Percentiles rank a stretch among this genome's conserved stretches.
These are phyloP conservation scores for Eleginops maclovinus DNA, from an alignment of 2,113 vertebrate species.

Conservation along the genomic window DNA sequence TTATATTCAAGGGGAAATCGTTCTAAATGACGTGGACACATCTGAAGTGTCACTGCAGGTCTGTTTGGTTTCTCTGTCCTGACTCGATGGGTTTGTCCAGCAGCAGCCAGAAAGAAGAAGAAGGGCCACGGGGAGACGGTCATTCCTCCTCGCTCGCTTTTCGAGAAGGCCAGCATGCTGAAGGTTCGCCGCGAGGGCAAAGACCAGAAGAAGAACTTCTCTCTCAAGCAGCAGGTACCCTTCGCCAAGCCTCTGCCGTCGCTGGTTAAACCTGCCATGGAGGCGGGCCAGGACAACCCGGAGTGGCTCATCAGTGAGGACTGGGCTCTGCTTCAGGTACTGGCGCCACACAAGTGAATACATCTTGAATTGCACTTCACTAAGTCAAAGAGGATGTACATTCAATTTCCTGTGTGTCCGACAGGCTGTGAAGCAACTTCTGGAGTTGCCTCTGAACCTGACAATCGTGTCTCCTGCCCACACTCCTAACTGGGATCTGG, in stretches of 20 bases:
- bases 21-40: no score
- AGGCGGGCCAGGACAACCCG: conserved; percentile 91
- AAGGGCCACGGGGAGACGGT: conserved; percentile 92
- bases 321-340: conserved; percentile 94
- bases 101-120: conserved; percentile 93
- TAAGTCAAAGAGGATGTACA: not conserved
- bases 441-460: conserved; percentile 93
- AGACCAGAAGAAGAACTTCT: conserved; percentile 94
- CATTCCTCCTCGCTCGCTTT: conserved; percentile 93
- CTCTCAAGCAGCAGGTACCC: conserved; percentile 91
- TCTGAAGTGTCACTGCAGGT: not conserved
- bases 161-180: conserved; percentile 91
- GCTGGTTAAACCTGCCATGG: conserved; percentile 89
- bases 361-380: not conserved
- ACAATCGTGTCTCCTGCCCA: conserved; percentile 92
- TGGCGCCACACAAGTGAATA: not conserved
- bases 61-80: not conserved
- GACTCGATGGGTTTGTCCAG: conserved; percentile 48
- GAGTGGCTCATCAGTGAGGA: conserved; percentile 96
- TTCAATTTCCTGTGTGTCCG: not conserved
- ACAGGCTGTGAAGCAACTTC: conserved; percentile 93
- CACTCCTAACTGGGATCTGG: conserved; percentile 97
- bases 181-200: conserved; percentile 92
- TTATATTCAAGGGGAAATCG: not conserved
- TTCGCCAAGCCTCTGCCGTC: conserved; percentile 93